These are phyloP conservation scores for Liasis olivaceus DNA, from an alignment of 2,797 vertebrate genomes.

Conservation along the genomic window DNA sequence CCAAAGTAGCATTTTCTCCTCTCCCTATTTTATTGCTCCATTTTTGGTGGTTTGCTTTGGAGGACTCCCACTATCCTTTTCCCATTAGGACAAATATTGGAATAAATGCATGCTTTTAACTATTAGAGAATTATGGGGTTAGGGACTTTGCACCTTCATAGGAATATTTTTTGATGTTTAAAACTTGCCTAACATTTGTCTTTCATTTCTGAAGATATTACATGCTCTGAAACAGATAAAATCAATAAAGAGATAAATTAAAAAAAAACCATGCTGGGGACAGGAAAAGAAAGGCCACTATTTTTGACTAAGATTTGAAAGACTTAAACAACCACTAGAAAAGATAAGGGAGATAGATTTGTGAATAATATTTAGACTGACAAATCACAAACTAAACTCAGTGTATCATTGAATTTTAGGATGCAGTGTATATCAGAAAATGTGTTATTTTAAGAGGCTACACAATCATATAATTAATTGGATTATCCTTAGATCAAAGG, in stretches of 20 bases:
- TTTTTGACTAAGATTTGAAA: slow-evolving; percentile 11
- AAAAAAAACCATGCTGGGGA: slow-evolving; percentile 12
- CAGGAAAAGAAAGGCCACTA: slow-evolving; percentile 30
- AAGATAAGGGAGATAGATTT: slow-evolving; percentile 13
- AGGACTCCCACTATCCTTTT: slow-evolving; percentile 71
- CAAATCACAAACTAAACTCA: slow-evolving; percentile 23
- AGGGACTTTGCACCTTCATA: slow-evolving; percentile 61
- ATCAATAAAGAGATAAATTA: background rate
- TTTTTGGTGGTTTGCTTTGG: slow-evolving; percentile 75
- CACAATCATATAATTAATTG: background rate
- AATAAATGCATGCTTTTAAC: slow-evolving; percentile 70
- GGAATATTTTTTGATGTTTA: slow-evolving; percentile 64
- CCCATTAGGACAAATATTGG: slow-evolving; percentile 75
- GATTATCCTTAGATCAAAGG: background rate
- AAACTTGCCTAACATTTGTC: slow-evolving; percentile 66
- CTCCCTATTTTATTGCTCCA: slow-evolving; percentile 69
- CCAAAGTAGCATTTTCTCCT: slow-evolving; percentile 58
- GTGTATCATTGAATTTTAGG: slow-evolving; percentile 16
- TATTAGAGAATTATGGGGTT: slow-evolving; percentile 68
- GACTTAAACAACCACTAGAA: slow-evolving; percentile 44
- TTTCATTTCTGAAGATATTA: slow-evolving; percentile 63
- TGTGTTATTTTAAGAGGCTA: background rate
- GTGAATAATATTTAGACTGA: slow-evolving; percentile 61
- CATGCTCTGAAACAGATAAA: slow-evolving; percentile 26
- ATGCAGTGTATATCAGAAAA: background rate